Percentiles rank a stretch among this genome's conserved stretches.
phyloP scores from a whole-genome alignment of 2,888 invertebrate species.

The Lochmaea crataegi region DNA sequence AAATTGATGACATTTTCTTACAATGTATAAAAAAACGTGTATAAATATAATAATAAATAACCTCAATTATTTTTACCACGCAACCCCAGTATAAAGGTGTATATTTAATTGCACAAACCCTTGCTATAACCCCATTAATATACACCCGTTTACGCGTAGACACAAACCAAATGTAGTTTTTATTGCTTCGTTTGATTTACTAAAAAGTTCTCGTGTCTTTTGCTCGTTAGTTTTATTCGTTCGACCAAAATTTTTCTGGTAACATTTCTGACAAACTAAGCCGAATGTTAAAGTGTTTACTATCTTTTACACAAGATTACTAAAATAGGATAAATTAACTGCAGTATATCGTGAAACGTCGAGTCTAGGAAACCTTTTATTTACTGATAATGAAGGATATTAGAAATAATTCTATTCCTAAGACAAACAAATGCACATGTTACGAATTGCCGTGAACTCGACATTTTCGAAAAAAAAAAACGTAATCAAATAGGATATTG shows the following conservation, averaged over 20 bases:
- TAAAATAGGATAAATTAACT: background rate
- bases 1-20: background rate
- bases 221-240: background rate
- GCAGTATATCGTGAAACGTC: background rate
- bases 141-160: background rate
- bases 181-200: background rate
- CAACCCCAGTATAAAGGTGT: slow-evolving; percentile 17
- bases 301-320: background rate
- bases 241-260: background rate
- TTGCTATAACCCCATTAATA: slow-evolving; percentile 19
- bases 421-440: background rate
- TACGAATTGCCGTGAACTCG: no score
- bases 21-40: no score
- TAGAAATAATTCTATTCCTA: background rate
- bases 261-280: background rate
- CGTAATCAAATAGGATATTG: no score
- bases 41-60: background rate
- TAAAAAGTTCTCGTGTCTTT: background rate
- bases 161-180: background rate
- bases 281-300: background rate
- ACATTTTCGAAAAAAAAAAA: no score
- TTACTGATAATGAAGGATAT: background rate
- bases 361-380: no score
- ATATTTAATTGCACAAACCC: slow-evolving; percentile 34
- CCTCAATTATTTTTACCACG: slow-evolving; percentile 12